phyloP scores from a whole-genome alignment of 2,888 invertebrate species.

The Meandrusa payeni region DNA sequence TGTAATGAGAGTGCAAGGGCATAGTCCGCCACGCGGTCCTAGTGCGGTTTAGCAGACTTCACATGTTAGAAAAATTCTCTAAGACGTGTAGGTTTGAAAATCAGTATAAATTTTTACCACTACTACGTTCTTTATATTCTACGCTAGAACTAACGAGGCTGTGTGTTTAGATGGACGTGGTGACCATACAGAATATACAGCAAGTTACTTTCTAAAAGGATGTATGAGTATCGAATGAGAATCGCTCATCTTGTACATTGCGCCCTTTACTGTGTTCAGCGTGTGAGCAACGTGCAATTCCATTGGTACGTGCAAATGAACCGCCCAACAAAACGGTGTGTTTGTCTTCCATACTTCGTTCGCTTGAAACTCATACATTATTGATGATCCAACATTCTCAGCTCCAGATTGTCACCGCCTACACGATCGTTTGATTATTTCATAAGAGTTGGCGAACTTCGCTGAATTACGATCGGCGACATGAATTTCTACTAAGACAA shows the following conservation, averaged over 20 bases:
- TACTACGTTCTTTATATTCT: too few relatives aligned
- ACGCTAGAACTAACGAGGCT: too few relatives aligned
- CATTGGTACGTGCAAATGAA: slow-evolving; percentile 64
- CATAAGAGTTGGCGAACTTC: slow-evolving; percentile 42
- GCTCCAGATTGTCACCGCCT: slow-evolving; percentile 38
- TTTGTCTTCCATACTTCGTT: slow-evolving; percentile 71
- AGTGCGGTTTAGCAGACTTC: too few relatives aligned
- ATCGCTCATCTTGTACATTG: slow-evolving; percentile 34
- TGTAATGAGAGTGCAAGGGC: too few relatives aligned
- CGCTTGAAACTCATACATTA: slow-evolving; percentile 69
- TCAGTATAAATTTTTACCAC: too few relatives aligned
- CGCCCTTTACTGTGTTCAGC: slow-evolving; percentile 32
- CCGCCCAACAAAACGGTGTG: slow-evolving; percentile 49
- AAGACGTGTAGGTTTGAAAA: too few relatives aligned
- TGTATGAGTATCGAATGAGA: neutral
- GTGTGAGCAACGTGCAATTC: slow-evolving; percentile 51
- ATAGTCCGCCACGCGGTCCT: too few relatives aligned
- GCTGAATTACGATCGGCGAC: slow-evolving; percentile 40
- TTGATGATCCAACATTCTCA: slow-evolving; percentile 56
- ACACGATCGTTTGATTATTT: slow-evolving; percentile 59
- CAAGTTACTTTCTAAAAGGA: too few relatives aligned
- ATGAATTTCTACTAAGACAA: slow-evolving; percentile 32
- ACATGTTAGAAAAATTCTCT: too few relatives aligned
- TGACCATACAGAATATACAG: too few relatives aligned
- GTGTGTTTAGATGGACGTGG: too few relatives aligned